Conservation (phyloP, 2,113 vertebrate species). For the Oncorhynchus tshawytscha region DNA sequence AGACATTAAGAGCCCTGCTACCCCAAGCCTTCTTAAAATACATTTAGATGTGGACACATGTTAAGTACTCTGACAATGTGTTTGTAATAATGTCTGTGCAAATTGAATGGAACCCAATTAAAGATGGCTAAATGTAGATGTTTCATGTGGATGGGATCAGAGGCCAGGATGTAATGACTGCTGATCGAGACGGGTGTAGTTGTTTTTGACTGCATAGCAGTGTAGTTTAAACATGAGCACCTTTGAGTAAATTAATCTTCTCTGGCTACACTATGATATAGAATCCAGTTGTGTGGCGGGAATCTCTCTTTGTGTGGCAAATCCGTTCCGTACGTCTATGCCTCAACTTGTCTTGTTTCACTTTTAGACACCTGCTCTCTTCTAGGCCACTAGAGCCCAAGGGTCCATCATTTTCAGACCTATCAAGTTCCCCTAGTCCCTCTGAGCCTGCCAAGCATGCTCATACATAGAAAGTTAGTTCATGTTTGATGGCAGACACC, state of each 20-base stretch:
- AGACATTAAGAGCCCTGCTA: no score
- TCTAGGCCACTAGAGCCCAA: constrained; percentile 46
- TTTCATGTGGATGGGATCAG: not conserved
- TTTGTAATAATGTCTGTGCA: not conserved
- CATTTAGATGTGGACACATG: not conserved
- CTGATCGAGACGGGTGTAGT: no score
- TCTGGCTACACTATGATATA: no score
- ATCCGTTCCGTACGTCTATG: no score
- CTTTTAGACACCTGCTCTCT: constrained; percentile 62
- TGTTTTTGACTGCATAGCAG: no score
- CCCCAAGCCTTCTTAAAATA: not conserved
- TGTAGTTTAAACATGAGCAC: no score
- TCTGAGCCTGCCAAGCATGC: constrained; percentile 37
- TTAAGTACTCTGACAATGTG: not conserved
- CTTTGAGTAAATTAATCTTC: no score
- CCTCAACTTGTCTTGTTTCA: no score
- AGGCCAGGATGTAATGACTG: no score
- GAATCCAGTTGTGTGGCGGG: no score
- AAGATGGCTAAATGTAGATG: not conserved
- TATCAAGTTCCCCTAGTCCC: constrained; percentile 54
- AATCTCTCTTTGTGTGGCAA: no score
- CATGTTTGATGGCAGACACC: constrained; percentile 37
- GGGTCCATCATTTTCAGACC: constrained; percentile 43
- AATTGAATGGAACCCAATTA: not conserved
- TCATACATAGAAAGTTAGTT: constrained; percentile 22